Base-by-base conservation (phyloP, 2,888 invertebrate species). In the Thyatira batis region DNA sequence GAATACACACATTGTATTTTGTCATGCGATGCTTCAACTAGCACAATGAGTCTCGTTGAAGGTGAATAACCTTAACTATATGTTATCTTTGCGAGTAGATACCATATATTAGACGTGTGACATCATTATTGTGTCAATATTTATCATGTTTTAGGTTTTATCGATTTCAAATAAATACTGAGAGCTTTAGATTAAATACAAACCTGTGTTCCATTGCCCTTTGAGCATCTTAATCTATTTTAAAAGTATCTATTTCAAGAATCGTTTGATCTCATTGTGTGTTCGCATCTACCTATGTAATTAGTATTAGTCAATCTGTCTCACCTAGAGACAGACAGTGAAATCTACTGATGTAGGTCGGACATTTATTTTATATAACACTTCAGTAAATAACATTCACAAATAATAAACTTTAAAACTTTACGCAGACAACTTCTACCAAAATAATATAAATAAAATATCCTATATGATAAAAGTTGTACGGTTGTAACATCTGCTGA, bases 81-180 rank as follows among this genome's bases (percentile, higher is more conserved):
- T 48, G 78, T 87, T 89, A 89, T 90, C 90, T 84, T 71, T 66
- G 73, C 76, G 72, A 82, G 82, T 77, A 82, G 81, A 82, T 78
- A 80, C 71, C 82, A 78, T 82, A 80, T 82, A 88, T 87, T 84
- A 83, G 82, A 84, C 77, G 71, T 80, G 80, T 87, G 87, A 87
- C 85, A 87, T 88, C 84, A 89, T 85, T 85, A 85, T 78, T 76
- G 79, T 77, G 73, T 71, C 76, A 79, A 78, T 75, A 70, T 76
- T 57, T 61, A 71, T 69, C 65, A 67, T 73, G 70, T 69, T 63
- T 67, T 68, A 59, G 61, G 50, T 45, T 73, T 76, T 82, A 80
- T 81, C 78, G 68, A 70, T 67, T 45, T 51, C 39, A 39, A 53
- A 50, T 49, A 46, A 57, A 51, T 50, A 55, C 17, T 17, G 5